phyloP scores from a whole-genome alignment of 1,140 invertebrate species.

The Cydia pomonella region DNA sequence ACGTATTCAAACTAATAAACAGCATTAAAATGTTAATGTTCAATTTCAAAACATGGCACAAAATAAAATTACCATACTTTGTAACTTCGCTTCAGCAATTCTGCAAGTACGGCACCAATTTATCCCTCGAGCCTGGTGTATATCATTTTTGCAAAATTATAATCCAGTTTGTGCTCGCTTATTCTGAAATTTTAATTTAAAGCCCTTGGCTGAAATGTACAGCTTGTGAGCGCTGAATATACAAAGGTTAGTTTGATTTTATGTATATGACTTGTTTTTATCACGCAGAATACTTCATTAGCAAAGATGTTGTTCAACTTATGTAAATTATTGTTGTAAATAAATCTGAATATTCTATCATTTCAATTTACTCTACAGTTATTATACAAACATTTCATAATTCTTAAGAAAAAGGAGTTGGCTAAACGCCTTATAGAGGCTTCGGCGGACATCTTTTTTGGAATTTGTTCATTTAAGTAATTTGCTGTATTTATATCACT shows the following conservation, averaged over 20 bases:
- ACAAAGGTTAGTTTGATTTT: neutral
- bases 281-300: neutral
- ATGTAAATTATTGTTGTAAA: too few species aligned
- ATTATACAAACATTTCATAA: too few species aligned
- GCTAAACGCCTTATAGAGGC: too few species aligned
- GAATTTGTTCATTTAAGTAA: too few species aligned
- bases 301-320: too few species aligned
- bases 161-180: constrained; percentile 24
- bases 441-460: too few species aligned
- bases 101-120: constrained; percentile 17
- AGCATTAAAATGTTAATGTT: neutral
- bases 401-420: too few species aligned
- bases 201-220: neutral
- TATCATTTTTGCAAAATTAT: constrained; percentile 28
- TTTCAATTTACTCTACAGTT: too few species aligned
- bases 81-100: constrained; percentile 1
- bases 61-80: constrained; percentile 12
- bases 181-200: constrained; percentile 30
- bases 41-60: neutral
- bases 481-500: too few species aligned
- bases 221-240: neutral
- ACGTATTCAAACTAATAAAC: neutral
- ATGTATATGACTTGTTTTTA: neutral
- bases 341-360: too few species aligned
- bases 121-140: neutral